Evolutionary conservation across 2,113 vertebrate species (phyloP).

Genomic region (Probosciger aterrimus): DNA sequence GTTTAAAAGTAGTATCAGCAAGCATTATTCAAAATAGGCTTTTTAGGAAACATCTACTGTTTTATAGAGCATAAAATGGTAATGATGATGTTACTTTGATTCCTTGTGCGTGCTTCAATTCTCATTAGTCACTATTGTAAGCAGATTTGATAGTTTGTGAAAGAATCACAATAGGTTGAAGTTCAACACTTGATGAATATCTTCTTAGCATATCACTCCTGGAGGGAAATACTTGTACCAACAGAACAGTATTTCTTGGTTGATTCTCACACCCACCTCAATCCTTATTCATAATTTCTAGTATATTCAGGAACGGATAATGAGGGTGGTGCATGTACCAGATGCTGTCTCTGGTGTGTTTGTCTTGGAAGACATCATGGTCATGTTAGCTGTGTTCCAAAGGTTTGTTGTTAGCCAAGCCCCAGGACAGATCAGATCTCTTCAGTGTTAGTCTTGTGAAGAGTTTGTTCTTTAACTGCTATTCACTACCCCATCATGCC

Average conservation of each 20-base stretch:
- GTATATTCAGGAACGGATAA: not conserved
- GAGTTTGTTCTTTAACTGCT: not conserved
- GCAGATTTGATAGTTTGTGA: not conserved
- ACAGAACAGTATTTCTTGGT: not conserved
- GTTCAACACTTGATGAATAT: not conserved
- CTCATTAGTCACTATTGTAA: not conserved
- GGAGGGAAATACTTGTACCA: not conserved
- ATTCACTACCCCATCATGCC: not conserved
- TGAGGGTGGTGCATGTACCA: not conserved
- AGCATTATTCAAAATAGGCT: not conserved
- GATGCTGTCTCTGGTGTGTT: not conserved
- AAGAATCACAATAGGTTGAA: not conserved
- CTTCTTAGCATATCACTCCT: not conserved
- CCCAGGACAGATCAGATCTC: not conserved
- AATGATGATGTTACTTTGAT: not conserved
- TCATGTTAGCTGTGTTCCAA: not conserved
- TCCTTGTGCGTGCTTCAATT: slow-evolving; percentile 5
- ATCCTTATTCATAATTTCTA: not conserved
- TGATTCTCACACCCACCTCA: not conserved
- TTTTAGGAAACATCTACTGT: not conserved
- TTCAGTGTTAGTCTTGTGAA: not conserved
- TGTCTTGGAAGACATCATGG: not conserved
- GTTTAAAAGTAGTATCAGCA: not conserved
- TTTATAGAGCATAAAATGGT: slow-evolving; percentile 23
- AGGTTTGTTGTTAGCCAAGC: not conserved